Evolutionary conservation across 2,888 invertebrate genomes (phyloP), one percentile per base, ranked within the genome.

Genomic region (Heteropelma amictum): DNA sequence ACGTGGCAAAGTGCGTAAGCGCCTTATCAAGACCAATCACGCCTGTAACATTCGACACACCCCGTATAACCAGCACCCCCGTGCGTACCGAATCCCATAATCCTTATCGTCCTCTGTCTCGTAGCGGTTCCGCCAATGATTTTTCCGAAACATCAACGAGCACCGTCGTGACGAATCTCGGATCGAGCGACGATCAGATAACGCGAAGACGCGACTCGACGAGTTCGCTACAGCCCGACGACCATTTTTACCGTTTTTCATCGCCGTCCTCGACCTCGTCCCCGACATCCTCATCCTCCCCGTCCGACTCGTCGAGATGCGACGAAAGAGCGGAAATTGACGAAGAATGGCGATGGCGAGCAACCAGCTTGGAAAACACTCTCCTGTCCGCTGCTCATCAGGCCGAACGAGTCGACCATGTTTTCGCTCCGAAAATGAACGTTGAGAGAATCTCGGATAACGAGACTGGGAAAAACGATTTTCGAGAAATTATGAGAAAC

Each of bases 1-100:
- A 86, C 72, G 84, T 82, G 76, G 81, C 85, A 79, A 89, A 89
- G 89, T 89, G 87, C 89, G 89, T 89, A 86, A 87, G 82, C 86
- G 83, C 81, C 75, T 64, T 80, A 75, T 68, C 78, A 65, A 78
- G 67, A 70, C 77, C 78, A 73, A 71, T 79, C 78, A 83, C 82
- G 79, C 82, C 86, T 80, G 84, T 85, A 79, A 83, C 73, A 80
- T 82, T 85, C 69, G 82, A 84, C 72, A 79, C 82, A 78, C 79
- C 84, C 78, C 81, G 83, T 84, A 82, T 85, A 81, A 85, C 85
- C 23, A 87, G 87, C 86, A 88, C 88, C 84, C 88, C 88, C 83
- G 85, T 86, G 85, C 87, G 85, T 84, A 86, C 84, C 79, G 82
- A 81, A 67, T 42, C 56, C 58, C 75, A 40, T 42, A 64, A 65